Evolutionary conservation across 2,888 invertebrate genomes (phyloP).

Genomic region (Plusia festucae): DNA sequence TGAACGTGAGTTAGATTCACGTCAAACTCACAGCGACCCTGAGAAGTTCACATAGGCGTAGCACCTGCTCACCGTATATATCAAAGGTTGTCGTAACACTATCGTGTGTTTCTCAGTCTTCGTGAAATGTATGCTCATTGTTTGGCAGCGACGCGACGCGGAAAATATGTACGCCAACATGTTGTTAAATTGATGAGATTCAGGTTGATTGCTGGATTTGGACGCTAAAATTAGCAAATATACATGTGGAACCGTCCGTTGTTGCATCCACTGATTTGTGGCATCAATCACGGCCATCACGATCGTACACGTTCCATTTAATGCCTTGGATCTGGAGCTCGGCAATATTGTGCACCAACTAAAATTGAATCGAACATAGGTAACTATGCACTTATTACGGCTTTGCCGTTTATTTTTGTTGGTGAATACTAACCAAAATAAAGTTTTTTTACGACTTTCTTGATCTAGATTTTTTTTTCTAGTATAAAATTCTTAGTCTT

Average conservation of each 20-base stretch:
- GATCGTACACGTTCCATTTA: constrained; percentile 30
- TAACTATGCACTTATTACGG: constrained; percentile 22
- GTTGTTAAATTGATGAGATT: constrained; percentile 71
- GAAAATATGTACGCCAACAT: constrained; percentile 72
- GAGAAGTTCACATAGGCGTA: constrained; percentile 66
- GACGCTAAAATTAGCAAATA: constrained; percentile 61
- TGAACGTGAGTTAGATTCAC: constrained; percentile 55
- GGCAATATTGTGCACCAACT: constrained; percentile 30
- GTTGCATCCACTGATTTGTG: constrained; percentile 53
- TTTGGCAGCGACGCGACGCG: constrained; percentile 76
- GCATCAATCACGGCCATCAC: constrained; percentile 47
- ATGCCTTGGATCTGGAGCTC: constrained; percentile 26
- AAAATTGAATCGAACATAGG: constrained; percentile 43
- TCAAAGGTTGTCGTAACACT: constrained; percentile 70
- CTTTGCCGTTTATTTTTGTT: constrained; percentile 37
- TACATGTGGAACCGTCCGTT: constrained; percentile 56
- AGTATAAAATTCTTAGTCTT: no score
- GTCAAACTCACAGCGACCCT: constrained; percentile 58
- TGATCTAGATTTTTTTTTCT: no score
- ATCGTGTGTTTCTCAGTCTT: constrained; percentile 57
- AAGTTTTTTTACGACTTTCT: no score
- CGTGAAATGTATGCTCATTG: constrained; percentile 71
- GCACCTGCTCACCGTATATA: constrained; percentile 78
- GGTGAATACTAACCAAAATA: constrained; percentile 16
- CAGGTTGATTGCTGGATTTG: constrained; percentile 62